Conservation (phyloP, 2,797 vertebrate species). For the Phoeniculus purpureus region DNA sequence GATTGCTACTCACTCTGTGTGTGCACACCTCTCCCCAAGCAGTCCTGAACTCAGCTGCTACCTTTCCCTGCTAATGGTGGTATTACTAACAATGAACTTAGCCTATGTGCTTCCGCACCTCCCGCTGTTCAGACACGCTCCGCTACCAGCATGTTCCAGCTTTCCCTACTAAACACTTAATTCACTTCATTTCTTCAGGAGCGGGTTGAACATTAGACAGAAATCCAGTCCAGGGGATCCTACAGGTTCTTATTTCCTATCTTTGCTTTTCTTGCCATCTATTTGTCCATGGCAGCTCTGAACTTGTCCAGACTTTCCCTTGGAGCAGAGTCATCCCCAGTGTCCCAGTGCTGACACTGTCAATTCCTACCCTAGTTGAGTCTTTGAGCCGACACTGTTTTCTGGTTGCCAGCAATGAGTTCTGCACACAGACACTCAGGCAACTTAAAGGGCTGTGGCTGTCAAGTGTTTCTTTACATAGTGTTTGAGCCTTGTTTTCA, state of each 20-base stretch:
- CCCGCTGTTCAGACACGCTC: background rate
- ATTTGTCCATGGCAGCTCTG: background rate
- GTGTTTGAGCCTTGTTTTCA: background rate
- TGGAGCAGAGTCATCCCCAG: background rate
- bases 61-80: background rate
- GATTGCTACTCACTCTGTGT: background rate
- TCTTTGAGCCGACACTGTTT: background rate
- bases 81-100: background rate
- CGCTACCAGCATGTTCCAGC: background rate
- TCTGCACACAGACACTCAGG: background rate
- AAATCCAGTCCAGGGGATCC: background rate
- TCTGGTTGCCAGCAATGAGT: slow-evolving; percentile 13
- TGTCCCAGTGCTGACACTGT: background rate
- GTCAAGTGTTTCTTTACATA: slow-evolving; percentile 20
- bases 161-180: background rate
- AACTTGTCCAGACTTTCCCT: background rate
- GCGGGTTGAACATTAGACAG: background rate
- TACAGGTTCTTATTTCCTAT: background rate
- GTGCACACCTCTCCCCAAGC: slow-evolving; percentile 17
- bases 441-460: slow-evolving; percentile 6
- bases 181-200: background rate
- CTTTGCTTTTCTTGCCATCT: background rate
- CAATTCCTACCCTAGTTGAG: background rate
- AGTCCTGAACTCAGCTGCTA: slow-evolving; percentile 23
- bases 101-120: background rate